phyloP scores from a whole-genome alignment of 1,140 invertebrate species.

The Lethrus apterus region DNA sequence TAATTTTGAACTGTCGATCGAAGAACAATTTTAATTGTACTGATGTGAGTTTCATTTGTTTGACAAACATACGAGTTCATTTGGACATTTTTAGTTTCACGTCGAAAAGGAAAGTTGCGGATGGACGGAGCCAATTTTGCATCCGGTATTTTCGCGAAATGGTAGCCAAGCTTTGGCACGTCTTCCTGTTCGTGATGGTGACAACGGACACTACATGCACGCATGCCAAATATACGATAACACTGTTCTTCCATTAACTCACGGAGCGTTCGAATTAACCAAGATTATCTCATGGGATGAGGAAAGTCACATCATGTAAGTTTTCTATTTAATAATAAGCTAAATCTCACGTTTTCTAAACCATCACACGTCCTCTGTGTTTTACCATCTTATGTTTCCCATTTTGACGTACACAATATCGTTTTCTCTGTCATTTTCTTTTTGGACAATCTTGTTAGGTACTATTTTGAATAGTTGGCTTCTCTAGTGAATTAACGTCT shows the following conservation, averaged over 20 bases:
- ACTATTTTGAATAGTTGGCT: too few species aligned
- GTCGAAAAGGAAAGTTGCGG: constrained; percentile 43
- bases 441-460: too few species aligned
- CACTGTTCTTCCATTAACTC: constrained; percentile 48
- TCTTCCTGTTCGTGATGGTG: constrained; percentile 53
- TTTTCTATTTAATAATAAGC: too few species aligned
- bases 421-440: too few species aligned
- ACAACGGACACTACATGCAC: constrained; percentile 45
- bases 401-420: too few species aligned
- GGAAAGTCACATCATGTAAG: constrained; percentile 54
- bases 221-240: constrained; percentile 41
- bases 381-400: too few species aligned
- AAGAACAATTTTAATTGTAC: constrained; percentile 52
- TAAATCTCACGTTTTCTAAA: too few species aligned
- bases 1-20: constrained; percentile 55
- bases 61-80: neutral
- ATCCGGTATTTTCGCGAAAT: constrained; percentile 40
- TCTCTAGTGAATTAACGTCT: too few species aligned
- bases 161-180: constrained; percentile 46
- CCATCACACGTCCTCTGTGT: too few species aligned
- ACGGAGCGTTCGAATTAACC: constrained; percentile 60
- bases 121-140: constrained; percentile 44
- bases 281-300: constrained; percentile 60
- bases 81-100: constrained; percentile 21
- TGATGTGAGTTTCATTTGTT: constrained; percentile 44